phyloP scores from a whole-genome alignment of 2,888 invertebrate genomes.

The Athalia rosae region DNA sequence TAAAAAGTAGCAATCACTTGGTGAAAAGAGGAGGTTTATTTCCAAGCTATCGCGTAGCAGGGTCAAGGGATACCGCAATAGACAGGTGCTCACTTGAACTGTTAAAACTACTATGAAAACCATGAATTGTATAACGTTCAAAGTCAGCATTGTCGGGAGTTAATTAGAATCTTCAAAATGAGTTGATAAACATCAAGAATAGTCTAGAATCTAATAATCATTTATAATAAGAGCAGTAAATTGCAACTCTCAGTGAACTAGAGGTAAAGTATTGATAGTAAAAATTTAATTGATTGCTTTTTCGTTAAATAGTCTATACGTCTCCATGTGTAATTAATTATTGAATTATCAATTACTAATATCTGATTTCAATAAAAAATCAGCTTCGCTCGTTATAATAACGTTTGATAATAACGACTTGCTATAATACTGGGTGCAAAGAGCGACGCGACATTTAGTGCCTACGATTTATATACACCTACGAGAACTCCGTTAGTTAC shows the following conservation, averaged over 20 bases:
- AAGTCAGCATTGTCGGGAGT: constrained; percentile 6
- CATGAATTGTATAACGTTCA: constrained; percentile 27
- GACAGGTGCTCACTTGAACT: constrained; percentile 22
- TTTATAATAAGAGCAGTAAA: too few relatives aligned
- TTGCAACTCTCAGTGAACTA: too few relatives aligned
- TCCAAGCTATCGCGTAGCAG: constrained; percentile 25
- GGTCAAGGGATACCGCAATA: constrained; percentile 14
- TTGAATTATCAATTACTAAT: too few relatives aligned
- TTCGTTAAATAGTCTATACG: too few relatives aligned
- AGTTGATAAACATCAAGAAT: background rate
- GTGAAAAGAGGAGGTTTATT: constrained; percentile 25
- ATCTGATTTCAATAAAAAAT: too few relatives aligned
- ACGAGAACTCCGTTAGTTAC: constrained; percentile 72
- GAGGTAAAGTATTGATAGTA: too few relatives aligned
- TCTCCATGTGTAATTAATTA: too few relatives aligned
- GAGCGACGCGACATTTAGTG: too few relatives aligned
- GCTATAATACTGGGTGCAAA: too few relatives aligned
- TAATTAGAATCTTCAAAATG: background rate
- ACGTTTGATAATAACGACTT: too few relatives aligned
- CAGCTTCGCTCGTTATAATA: background rate
- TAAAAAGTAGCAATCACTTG: constrained; percentile 26
- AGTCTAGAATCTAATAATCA: too few relatives aligned
- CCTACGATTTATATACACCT: constrained; percentile 66
- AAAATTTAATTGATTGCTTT: too few relatives aligned
- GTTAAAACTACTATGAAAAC: constrained; percentile 18